A percentile compares a stretch with the other conserved stretches of the same genome.
Conservation (phyloP, 2,113 vertebrate species). For the Zosterops lateralis region DNA sequence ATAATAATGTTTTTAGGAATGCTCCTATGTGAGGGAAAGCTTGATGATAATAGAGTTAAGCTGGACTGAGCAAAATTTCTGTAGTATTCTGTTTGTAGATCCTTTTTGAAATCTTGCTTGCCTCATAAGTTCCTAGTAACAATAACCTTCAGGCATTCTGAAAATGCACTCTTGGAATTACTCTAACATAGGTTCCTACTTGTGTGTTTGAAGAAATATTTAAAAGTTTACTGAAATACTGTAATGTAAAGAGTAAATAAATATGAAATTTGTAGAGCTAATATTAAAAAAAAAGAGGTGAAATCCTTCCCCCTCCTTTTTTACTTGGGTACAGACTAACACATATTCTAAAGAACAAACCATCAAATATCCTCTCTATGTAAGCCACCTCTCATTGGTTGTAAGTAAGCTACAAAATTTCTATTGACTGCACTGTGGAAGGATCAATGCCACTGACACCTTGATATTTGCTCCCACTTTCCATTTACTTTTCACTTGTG, state of each 20-base stretch:
- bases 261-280: not conserved
- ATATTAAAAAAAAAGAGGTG: not conserved
- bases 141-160: not conserved
- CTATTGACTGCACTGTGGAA: not conserved
- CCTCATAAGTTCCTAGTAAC: not conserved
- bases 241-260: not conserved
- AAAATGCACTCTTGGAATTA: not conserved
- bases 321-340: not conserved
- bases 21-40: not conserved
- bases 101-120: not conserved
- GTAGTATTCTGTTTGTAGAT: not conserved
- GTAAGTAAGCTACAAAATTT: not conserved
- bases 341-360: not conserved
- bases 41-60: not conserved
- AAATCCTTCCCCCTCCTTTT: not conserved
- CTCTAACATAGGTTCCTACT: not conserved
- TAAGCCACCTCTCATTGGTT: not conserved
- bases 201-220: not conserved
- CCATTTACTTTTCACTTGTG: conserved; percentile 57
- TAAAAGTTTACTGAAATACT: not conserved
- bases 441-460: conserved; percentile 17
- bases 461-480: conserved; percentile 45
- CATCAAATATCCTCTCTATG: not conserved
- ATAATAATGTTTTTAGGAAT: not conserved
- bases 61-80: not conserved